Evolutionary conservation across 1,140 invertebrate species (phyloP).

Genomic region (Cherax destructor): DNA sequence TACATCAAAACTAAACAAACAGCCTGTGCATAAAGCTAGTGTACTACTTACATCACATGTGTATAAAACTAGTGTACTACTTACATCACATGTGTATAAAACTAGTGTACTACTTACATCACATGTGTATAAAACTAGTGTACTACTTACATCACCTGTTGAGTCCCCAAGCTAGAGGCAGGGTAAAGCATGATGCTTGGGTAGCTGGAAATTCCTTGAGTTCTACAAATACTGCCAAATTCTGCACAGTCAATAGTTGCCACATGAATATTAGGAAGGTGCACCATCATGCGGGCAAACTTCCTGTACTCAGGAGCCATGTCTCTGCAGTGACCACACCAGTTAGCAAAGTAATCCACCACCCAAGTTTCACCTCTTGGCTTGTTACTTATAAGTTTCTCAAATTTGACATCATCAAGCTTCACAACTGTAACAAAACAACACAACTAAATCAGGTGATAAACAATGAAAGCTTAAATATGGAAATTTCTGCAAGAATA

Average conservation of each 20-base stretch:
- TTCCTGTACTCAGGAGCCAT: conserved; percentile 81
- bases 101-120: too few species aligned
- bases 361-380: conserved; percentile 77
- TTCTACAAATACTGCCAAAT: conserved; percentile 83
- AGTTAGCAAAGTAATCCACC: conserved; percentile 83
- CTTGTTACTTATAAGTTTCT: conserved; percentile 45
- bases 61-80: too few species aligned
- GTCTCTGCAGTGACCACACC: conserved; percentile 83
- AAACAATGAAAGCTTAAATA: too few species aligned
- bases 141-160: conserved; percentile 18
- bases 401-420: conserved; percentile 56
- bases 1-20: too few species aligned
- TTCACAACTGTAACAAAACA: conserved; percentile 54
- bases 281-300: conserved; percentile 75
- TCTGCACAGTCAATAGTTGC: conserved; percentile 89
- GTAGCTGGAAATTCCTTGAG: conserved; percentile 82
- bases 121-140: too few species aligned
- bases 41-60: too few species aligned
- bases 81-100: too few species aligned
- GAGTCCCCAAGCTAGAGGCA: conserved; percentile 73
- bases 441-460: not conserved
- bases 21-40: too few species aligned
- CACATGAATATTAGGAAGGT: conserved; percentile 78
- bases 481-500: too few species aligned
- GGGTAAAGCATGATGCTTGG: conserved; percentile 81